phyloP scores from a whole-genome alignment of 2,113 vertebrate genomes.

The Pyxicephalus adspersus region DNA sequence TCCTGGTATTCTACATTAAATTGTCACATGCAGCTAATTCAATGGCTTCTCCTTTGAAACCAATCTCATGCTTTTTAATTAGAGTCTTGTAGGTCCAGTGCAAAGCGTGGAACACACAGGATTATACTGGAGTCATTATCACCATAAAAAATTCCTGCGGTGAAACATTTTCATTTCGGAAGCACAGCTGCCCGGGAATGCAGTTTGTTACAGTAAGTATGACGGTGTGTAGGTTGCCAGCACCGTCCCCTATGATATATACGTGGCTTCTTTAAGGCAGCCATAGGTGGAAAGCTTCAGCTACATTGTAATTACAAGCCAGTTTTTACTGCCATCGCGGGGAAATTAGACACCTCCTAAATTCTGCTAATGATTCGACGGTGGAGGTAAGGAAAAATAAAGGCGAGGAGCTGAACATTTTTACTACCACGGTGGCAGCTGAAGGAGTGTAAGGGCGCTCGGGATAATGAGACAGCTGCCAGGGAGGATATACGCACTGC shows the following conservation, averaged over 20 bases:
- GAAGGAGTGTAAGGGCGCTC: not conserved
- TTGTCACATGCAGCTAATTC: no score
- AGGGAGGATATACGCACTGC: no score
- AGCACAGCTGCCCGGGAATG: not conserved
- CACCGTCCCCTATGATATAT: constrained; percentile 10
- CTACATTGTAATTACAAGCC: constrained; percentile 10
- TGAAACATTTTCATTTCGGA: not conserved
- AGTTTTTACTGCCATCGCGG: not conserved
- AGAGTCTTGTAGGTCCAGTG: not conserved
- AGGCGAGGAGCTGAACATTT: not conserved
- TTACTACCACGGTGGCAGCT: not conserved
- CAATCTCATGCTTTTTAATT: no score
- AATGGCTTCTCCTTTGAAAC: no score
- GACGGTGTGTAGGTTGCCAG: not conserved
- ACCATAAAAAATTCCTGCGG: no score
- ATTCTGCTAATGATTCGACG: constrained; percentile 20
- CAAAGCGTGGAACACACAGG: not conserved
- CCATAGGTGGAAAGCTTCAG: not conserved
- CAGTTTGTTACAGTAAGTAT: not conserved
- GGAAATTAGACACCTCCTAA: constrained; percentile 19
- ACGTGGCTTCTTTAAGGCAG: not conserved
- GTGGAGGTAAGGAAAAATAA: constrained; percentile 1
- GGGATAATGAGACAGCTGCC: constrained; percentile 14
- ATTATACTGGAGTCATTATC: not conserved
- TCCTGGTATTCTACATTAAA: no score